phyloP scores from a whole-genome alignment of 1,140 invertebrate genomes.

The Euura lappo region DNA sequence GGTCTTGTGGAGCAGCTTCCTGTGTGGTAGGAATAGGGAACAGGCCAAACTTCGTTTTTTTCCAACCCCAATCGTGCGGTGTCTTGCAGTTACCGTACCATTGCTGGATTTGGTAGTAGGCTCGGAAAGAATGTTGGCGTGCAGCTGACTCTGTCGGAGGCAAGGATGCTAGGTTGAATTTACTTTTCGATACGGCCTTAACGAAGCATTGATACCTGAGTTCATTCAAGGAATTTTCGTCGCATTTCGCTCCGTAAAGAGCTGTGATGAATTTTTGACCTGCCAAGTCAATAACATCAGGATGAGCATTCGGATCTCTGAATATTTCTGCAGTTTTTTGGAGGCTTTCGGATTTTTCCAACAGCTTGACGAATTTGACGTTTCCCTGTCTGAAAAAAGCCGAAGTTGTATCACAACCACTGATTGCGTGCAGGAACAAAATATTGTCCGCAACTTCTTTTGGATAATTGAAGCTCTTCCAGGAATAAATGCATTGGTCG shows the following conservation, averaged over 20 bases:
- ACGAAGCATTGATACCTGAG: neutral
- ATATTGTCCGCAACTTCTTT: constrained; percentile 13
- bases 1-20: too few relatives aligned
- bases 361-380: constrained; percentile 9
- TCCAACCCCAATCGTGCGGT: too few relatives aligned
- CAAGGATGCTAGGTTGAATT: constrained; percentile 11
- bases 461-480: constrained; percentile 8
- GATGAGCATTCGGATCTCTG: neutral
- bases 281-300: constrained; percentile 10
- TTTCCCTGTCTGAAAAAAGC: constrained; percentile 1
- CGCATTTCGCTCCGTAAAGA: constrained; percentile 6
- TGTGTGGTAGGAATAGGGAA: too few relatives aligned
- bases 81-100: too few relatives aligned
- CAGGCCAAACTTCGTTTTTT: too few relatives aligned
- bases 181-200: constrained; percentile 7
- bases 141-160: constrained; percentile 12
- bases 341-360: neutral
- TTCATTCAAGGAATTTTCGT: constrained; percentile 11
- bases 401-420: constrained; percentile 19
- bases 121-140: too few relatives aligned
- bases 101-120: too few relatives aligned
- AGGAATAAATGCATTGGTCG: too few relatives aligned
- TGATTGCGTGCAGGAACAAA: constrained; percentile 30
- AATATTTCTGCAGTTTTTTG: neutral
- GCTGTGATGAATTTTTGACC: constrained; percentile 10